Evolutionary conservation across 2,797 vertebrate genomes (phyloP).

Genomic region (Odontamblyopus lacepedii): DNA sequence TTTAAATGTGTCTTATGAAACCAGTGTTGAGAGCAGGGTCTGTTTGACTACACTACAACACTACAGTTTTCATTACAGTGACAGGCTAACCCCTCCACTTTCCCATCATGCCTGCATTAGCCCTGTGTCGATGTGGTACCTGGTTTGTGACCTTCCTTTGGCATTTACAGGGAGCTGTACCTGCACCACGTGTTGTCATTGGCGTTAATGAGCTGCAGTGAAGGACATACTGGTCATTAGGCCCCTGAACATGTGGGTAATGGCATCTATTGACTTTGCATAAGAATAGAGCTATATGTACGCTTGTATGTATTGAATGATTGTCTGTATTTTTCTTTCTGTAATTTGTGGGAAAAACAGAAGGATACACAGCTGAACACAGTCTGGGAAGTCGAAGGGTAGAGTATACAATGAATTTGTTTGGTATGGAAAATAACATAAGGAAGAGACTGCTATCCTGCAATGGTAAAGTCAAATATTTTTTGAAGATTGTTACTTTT

Average conservation of each 20-base stretch:
- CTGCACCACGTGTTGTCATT: slow-evolving; percentile 52
- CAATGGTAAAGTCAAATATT: too few species aligned
- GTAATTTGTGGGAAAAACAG: not conserved
- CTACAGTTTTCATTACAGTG: too few species aligned
- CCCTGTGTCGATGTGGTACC: slow-evolving; percentile 29
- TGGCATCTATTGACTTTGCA: slow-evolving; percentile 48
- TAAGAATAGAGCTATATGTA: slow-evolving; percentile 16
- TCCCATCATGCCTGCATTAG: slow-evolving; percentile 18
- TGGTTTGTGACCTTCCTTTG: slow-evolving; percentile 52
- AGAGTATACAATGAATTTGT: not conserved
- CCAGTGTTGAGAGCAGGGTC: not conserved
- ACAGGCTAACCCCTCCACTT: slow-evolving; percentile 26
- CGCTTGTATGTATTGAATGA: slow-evolving; percentile 16
- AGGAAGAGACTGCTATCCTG: too few species aligned
- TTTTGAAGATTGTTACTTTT: too few species aligned
- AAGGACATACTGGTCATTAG: slow-evolving; percentile 62
- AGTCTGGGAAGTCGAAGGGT: not conserved
- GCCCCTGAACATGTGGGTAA: slow-evolving; percentile 48
- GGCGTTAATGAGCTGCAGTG: slow-evolving; percentile 60
- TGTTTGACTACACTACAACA: not conserved
- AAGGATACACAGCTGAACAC: not conserved
- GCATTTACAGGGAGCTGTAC: slow-evolving; percentile 55
- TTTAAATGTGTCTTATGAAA: slow-evolving; percentile 1
- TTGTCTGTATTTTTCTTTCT: not conserved
- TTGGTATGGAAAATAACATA: not conserved